Percentiles rank a stretch among this genome's conserved stretches.
Evolutionary conservation across 2,113 vertebrate genomes (phyloP).

Genomic region (Platanista minor): DNA sequence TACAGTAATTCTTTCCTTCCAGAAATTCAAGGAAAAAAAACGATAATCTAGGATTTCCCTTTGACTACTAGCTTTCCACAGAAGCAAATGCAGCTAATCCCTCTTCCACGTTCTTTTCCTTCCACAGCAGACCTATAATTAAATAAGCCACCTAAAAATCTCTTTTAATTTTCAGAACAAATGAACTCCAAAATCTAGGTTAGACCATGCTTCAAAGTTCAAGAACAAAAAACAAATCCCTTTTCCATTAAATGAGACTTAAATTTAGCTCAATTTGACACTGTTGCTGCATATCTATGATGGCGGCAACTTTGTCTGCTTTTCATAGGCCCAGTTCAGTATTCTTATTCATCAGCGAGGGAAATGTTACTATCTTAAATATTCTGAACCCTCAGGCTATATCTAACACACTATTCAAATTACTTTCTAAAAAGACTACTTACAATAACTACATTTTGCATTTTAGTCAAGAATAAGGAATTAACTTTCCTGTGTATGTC

Average conservation of each 20-base stretch:
- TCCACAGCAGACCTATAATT: slow-evolving; percentile 34
- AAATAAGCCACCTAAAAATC: slow-evolving; percentile 36
- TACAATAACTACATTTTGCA: neutral
- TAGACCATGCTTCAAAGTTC: neutral
- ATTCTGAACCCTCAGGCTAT: neutral
- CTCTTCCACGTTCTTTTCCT: neutral
- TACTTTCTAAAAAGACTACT: neutral
- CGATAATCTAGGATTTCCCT: neutral
- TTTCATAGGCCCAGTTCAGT: slow-evolving; percentile 19
- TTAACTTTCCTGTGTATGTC: neutral
- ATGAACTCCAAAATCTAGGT: slow-evolving; percentile 43
- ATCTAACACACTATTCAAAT: neutral
- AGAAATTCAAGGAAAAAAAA: slow-evolving; percentile 16
- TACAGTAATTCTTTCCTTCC: neutral
- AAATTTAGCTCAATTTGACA: neutral
- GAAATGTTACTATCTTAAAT: neutral
- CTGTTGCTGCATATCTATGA: neutral
- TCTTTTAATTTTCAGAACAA: slow-evolving; percentile 36
- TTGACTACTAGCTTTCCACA: neutral
- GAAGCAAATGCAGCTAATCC: slow-evolving; percentile 12
- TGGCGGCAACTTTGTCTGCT: neutral
- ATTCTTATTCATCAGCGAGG: neutral
- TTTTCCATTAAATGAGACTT: slow-evolving; percentile 28
- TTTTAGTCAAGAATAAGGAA: slow-evolving; percentile 4
- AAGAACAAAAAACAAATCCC: neutral